Evolutionary conservation across 2,888 invertebrate species (phyloP), one percentile per base, ranked within the genome.

Genomic region (Microplitis deprimator): DNA sequence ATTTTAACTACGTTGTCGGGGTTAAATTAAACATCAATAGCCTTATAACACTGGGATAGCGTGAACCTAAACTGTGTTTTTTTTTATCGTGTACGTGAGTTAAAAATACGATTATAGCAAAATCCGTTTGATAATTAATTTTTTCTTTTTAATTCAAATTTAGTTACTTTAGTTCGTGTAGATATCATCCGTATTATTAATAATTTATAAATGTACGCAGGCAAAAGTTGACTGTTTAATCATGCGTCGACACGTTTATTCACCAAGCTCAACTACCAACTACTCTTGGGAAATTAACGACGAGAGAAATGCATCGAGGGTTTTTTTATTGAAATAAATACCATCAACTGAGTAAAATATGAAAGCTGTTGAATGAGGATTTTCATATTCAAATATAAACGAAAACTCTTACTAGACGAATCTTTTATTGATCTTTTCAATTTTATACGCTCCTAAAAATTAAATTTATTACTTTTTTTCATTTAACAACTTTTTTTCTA

Each of bases 241-340:
- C 61, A 74, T 74, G 38, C 50, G 41, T 20, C 73, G 29, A 73
- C 73, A 67, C 67, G 59, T 29, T 68, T 7, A 74, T 50, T 73
- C 62, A 40, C 17, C 7, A 40, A 29, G 4, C 29, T n/a, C n/a
- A 29, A 29, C 29, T 64, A 13, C 41, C 64, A 8, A 41, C 13
- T 68, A 68, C 74, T 68, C 74, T 60, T 61, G 74, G 74, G 74
- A 74, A 74, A 74, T 74, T 74, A 68, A 68, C 74, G 68, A 39
- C 50, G 60, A 29, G 61, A n/a, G 20, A 68, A 68, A 61, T n/a
- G 62, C 16, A 68, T 69, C 62, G 39, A 60, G 40, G 8, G 41
- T 38, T 75, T 68, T 50, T 13, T 60, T 60, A 75, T 75, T 75
- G 38, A 61, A 68, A 68, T 69, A 41, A 75, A 75, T 75, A 39